These are phyloP conservation scores for Toxotes jaculatrix DNA, from an alignment of 2,113 vertebrate genomes.

Conservation along the genomic window DNA sequence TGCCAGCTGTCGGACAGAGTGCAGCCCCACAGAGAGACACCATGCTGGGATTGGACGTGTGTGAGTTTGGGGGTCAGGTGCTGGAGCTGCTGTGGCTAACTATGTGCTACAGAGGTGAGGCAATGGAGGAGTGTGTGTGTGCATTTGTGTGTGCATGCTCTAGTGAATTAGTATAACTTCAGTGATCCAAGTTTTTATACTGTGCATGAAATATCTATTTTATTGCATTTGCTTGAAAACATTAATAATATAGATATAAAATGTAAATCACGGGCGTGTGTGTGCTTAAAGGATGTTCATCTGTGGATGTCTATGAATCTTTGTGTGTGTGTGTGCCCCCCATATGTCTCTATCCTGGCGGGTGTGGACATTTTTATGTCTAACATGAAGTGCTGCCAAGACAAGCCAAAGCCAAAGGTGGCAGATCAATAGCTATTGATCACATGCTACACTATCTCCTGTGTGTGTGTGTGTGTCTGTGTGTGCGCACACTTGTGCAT, in stretches of 20 bases:
- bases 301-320: constrained; percentile 2
- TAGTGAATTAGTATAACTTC: constrained; percentile 39
- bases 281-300: not conserved
- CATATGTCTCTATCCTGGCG: constrained; percentile 58
- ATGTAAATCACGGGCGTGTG: not conserved
- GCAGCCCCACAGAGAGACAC: constrained; percentile 69
- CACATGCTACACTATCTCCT: constrained; percentile 30
- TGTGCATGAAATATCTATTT: constrained; percentile 1
- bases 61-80: constrained; percentile 89
- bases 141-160: not conserved
- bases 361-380: constrained; percentile 79
- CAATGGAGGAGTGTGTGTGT: not conserved
- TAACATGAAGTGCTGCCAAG: constrained; percentile 68
- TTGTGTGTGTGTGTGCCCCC: constrained; percentile 22
- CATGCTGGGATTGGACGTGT: constrained; percentile 91
- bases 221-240: not conserved
- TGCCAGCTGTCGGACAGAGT: constrained; percentile 49
- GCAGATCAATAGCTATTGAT: constrained; percentile 80
- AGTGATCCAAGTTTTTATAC: constrained; percentile 23
- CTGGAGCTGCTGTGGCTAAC: constrained; percentile 92
- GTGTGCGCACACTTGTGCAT: not conserved
- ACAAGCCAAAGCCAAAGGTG: constrained; percentile 75
- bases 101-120: constrained; percentile 90
- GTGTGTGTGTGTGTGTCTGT: constrained; percentile 11
- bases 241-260: not conserved